phyloP scores from a whole-genome alignment of 2,888 invertebrate genomes.

The Agrochola macilenta region DNA sequence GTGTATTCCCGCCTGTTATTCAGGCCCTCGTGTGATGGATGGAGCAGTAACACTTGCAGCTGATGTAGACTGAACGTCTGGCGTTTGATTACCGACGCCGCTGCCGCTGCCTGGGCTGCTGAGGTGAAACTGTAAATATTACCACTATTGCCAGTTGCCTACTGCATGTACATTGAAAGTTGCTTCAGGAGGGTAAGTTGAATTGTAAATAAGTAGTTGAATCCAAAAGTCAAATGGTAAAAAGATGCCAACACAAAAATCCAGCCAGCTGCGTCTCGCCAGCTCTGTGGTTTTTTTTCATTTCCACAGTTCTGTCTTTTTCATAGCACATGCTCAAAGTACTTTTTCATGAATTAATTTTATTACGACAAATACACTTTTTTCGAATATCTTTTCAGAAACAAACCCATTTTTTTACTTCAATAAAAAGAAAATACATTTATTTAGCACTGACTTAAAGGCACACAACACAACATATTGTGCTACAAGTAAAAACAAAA shows the following conservation, averaged over 20 bases:
- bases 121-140: conserved; percentile 27
- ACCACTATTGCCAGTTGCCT: background rate
- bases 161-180: background rate
- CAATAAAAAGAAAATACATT: too few relatives aligned
- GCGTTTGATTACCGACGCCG: conserved; percentile 55
- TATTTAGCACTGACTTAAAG: too few relatives aligned
- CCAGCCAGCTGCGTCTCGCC: background rate
- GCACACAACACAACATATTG: too few relatives aligned
- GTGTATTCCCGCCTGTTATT: conserved; percentile 45
- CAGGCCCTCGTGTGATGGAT: conserved; percentile 63
- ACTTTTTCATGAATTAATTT: background rate
- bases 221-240: background rate
- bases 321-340: too few relatives aligned
- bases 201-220: background rate
- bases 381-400: background rate
- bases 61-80: conserved; percentile 73
- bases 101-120: conserved; percentile 15
- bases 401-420: background rate
- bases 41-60: conserved; percentile 69
- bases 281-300: background rate
- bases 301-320: background rate
- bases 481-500: too few relatives aligned
- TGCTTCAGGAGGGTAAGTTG: background rate
- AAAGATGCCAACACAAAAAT: background rate
- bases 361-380: too few relatives aligned